phyloP scores from a whole-genome alignment of 2,888 invertebrate species.

The Mythimna impura region DNA sequence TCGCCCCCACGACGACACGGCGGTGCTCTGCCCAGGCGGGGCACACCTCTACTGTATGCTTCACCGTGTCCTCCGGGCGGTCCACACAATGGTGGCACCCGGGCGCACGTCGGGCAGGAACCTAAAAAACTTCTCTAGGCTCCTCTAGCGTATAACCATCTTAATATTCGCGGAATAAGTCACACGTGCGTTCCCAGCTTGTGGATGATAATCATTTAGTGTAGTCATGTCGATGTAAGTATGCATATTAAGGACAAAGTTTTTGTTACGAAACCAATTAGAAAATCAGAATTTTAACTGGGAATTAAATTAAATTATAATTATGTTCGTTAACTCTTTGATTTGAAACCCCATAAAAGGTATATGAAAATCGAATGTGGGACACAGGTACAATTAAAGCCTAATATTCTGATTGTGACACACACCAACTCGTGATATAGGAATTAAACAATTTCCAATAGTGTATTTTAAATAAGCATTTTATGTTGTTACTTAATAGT shows the following conservation, averaged over 20 bases:
- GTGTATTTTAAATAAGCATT: constrained; percentile 3
- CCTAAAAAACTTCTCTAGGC: too few relatives aligned
- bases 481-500: constrained; percentile 3
- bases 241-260: not conserved
- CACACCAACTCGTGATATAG: not conserved
- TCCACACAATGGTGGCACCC: too few relatives aligned
- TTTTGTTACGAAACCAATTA: constrained; percentile 26
- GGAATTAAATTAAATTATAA: constrained; percentile 21
- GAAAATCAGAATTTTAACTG: constrained; percentile 12
- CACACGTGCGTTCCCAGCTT: too few relatives aligned
- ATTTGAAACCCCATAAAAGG: constrained; percentile 20
- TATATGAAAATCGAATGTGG: constrained; percentile 17
- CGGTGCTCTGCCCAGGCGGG: too few relatives aligned
- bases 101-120: too few relatives aligned
- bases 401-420: constrained; percentile 3
- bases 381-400: constrained; percentile 5
- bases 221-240: not conserved
- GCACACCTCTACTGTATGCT: too few relatives aligned
- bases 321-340: constrained; percentile 15
- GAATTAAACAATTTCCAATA: constrained; percentile 13
- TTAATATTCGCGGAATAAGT: too few relatives aligned
- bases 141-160: too few relatives aligned
- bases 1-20: too few relatives aligned
- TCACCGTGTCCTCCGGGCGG: too few relatives aligned
- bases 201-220: not conserved